phyloP scores from a whole-genome alignment of 2,888 invertebrate genomes.

The Epirrhoe tristata region DNA sequence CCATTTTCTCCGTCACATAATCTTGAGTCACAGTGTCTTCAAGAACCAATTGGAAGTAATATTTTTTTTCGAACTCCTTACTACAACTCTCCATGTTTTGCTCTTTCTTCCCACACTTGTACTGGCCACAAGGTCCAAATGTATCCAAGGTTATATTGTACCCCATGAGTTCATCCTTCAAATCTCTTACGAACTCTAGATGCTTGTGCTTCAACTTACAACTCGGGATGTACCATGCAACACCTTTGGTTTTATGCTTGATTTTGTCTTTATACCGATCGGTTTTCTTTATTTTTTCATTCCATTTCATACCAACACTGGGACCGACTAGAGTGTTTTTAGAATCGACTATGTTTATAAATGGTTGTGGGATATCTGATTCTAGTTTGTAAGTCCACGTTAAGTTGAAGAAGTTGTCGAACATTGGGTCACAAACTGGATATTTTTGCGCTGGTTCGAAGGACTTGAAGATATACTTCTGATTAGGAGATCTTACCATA shows the following conservation, averaged over 20 bases:
- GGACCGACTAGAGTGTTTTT: slow-evolving; percentile 65
- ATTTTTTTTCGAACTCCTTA: slow-evolving; percentile 64
- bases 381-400: slow-evolving; percentile 77
- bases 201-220: slow-evolving; percentile 64
- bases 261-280: slow-evolving; percentile 47
- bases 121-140: slow-evolving; percentile 64
- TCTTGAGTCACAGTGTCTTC: slow-evolving; percentile 68
- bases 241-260: slow-evolving; percentile 60
- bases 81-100: slow-evolving; percentile 53
- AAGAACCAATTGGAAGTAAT: slow-evolving; percentile 69
- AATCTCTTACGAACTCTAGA: slow-evolving; percentile 58
- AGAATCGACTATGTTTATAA: slow-evolving; percentile 58
- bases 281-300: slow-evolving; percentile 54
- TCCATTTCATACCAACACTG: slow-evolving; percentile 57
- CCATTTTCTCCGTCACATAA: slow-evolving; percentile 66
- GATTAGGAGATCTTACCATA: slow-evolving; percentile 58
- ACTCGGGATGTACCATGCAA: slow-evolving; percentile 67
- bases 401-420: slow-evolving; percentile 75
- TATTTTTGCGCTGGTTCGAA: slow-evolving; percentile 63
- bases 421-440: slow-evolving; percentile 62
- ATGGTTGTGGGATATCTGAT: slow-evolving; percentile 71
- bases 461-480: slow-evolving; percentile 71
- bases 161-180: slow-evolving; percentile 59
- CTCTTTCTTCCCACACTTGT: slow-evolving; percentile 55
- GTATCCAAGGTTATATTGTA: slow-evolving; percentile 69